phyloP scores from a whole-genome alignment of 2,888 invertebrate species.

The Drosophila imparisetae region DNA sequence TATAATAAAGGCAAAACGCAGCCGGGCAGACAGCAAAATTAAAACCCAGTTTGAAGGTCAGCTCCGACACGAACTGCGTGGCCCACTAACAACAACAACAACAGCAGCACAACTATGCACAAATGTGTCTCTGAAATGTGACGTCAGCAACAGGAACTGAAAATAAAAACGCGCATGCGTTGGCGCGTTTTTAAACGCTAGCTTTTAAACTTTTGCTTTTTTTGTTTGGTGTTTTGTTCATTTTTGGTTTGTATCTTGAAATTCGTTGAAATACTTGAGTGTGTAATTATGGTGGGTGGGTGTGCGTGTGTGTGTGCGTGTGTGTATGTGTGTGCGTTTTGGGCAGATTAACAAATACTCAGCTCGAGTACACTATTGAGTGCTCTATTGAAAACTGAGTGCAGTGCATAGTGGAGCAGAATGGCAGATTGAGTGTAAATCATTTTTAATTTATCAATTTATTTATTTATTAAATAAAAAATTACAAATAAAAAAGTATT shows the following conservation, averaged over 20 bases:
- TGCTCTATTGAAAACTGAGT: slow-evolving; percentile 1
- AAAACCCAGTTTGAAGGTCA: slow-evolving; percentile 81
- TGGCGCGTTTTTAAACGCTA: slow-evolving; percentile 59
- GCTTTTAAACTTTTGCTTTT: not conserved
- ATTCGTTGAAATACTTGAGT: not conserved
- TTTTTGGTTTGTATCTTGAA: not conserved
- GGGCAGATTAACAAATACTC: slow-evolving; percentile 2
- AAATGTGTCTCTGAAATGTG: slow-evolving; percentile 52
- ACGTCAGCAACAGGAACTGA: slow-evolving; percentile 79
- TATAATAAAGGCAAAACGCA: slow-evolving; percentile 54
- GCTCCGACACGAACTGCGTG: slow-evolving; percentile 76
- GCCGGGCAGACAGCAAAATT: slow-evolving; percentile 68
- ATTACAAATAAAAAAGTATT: not conserved
- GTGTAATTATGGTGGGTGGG: slow-evolving; percentile 1
- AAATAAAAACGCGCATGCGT: slow-evolving; percentile 63
- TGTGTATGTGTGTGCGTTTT: not conserved
- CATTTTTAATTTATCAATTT: not conserved
- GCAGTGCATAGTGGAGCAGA: slow-evolving; percentile 2
- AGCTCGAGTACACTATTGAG: not conserved
- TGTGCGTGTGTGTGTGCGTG: not conserved
- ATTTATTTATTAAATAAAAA: not conserved
- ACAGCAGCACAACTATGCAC: slow-evolving; percentile 49
- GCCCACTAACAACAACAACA: slow-evolving; percentile 63
- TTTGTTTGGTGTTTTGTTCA: not conserved
- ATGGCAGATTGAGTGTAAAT: not conserved